A percentile compares a stretch with the other conserved stretches of the same genome.
Evolutionary conservation across 2,797 vertebrate genomes (phyloP).

Genomic region (Chloroceryle inda): DNA sequence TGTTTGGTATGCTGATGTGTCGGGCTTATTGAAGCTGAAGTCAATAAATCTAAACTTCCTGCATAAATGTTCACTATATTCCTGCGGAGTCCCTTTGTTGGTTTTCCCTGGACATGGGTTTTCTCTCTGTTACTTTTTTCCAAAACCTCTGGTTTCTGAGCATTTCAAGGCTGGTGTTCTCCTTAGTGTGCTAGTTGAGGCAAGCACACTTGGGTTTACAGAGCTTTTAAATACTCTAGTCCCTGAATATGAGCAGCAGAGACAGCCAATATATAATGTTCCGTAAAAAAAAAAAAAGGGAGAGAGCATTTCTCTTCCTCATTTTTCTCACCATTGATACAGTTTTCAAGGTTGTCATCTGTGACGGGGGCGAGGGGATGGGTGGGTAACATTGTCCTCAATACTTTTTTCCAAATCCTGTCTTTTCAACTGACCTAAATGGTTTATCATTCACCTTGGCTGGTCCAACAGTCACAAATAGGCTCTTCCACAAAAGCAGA

Average conservation of each 20-base stretch:
- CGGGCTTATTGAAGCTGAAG: rapidly evolving
- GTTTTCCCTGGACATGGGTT: rapidly evolving
- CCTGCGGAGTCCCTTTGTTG: background rate
- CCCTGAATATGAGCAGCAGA: background rate
- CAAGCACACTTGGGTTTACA: background rate
- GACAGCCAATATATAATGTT: background rate
- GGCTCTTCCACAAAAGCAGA: background rate
- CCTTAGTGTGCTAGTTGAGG: background rate
- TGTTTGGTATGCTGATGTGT: rapidly evolving
- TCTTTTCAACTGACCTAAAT: background rate
- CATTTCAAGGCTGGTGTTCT: background rate
- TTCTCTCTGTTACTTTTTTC: background rate
- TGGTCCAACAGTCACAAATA: background rate
- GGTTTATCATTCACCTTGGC: background rate
- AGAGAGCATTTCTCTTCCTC: background rate
- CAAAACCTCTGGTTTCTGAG: background rate
- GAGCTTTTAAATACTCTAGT: background rate
- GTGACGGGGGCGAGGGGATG: background rate
- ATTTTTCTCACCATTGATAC: background rate
- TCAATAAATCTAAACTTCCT: background rate
- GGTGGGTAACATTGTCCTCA: background rate
- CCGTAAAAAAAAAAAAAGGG: background rate
- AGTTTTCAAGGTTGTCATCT: background rate
- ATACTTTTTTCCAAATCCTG: background rate
- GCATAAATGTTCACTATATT: background rate